Conservation (phyloP, 1,140 invertebrate genomes). For the Drosophila saltans region DNA sequence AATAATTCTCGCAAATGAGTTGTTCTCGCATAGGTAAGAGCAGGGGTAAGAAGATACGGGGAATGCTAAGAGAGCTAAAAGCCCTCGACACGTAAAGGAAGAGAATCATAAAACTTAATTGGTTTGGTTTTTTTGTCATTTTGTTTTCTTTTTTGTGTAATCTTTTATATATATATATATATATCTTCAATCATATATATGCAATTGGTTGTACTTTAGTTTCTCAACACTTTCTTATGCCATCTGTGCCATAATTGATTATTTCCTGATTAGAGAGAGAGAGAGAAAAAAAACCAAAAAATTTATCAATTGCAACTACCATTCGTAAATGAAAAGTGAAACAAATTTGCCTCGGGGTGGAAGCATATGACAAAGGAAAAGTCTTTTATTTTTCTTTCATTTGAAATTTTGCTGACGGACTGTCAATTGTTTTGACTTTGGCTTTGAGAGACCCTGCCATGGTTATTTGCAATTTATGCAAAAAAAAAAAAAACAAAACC, state of each 20-base stretch:
- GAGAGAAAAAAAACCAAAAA: not conserved
- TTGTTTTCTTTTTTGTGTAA: constrained; percentile 13
- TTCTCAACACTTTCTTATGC: too few species aligned
- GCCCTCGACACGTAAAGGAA: constrained; percentile 52
- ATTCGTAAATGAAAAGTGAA: not conserved
- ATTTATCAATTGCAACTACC: not conserved
- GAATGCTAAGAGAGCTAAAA: constrained; percentile 35
- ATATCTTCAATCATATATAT: not conserved
- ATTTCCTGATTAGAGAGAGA: not conserved
- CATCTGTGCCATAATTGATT: too few species aligned
- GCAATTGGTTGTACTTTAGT: not conserved
- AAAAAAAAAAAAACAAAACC: constrained; percentile 38
- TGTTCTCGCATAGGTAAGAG: constrained; percentile 15
- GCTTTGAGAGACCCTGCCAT: constrained; percentile 32
- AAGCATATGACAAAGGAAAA: constrained; percentile 26
- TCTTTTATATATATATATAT: too few species aligned
- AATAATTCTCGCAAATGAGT: constrained; percentile 59
- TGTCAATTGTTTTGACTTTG: constrained; percentile 35
- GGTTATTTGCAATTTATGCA: constrained; percentile 67
- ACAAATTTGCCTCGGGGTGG: not conserved
- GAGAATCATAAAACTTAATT: constrained; percentile 59
- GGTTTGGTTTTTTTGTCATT: constrained; percentile 41
- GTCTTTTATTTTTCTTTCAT: constrained; percentile 20
- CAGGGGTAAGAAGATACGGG: not conserved
- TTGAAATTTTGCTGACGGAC: not conserved